Evolutionary conservation across 2,113 vertebrate genomes (phyloP).

Genomic region (Podilymbus podiceps): DNA sequence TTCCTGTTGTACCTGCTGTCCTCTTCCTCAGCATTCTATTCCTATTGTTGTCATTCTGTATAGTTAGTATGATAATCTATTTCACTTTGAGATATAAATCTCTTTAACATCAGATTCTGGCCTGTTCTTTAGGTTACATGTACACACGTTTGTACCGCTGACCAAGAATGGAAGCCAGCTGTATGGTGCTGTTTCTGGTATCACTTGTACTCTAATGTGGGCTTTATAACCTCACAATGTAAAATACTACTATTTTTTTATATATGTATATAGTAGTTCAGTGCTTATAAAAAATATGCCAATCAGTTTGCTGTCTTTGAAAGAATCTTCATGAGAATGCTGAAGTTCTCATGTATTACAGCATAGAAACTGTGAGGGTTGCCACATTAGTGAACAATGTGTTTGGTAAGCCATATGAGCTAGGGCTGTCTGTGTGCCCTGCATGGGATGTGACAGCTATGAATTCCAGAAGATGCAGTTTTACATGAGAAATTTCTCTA

Average conservation of each 20-base stretch:
- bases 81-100: not conserved
- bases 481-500: not conserved
- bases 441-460: not conserved
- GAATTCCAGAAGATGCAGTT: not conserved
- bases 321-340: not conserved
- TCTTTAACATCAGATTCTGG: not conserved
- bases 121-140: not conserved
- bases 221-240: not conserved
- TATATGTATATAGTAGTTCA: not conserved
- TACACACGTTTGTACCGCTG: not conserved
- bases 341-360: not conserved
- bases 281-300: not conserved
- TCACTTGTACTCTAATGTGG: not conserved
- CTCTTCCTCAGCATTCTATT: too few relatives aligned
- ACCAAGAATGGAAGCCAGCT: not conserved
- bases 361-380: not conserved
- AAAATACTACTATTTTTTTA: not conserved
- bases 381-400: not conserved
- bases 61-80: too few relatives aligned
- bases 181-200: not conserved
- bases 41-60: too few relatives aligned
- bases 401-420: not conserved
- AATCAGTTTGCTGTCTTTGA: not conserved
- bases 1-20: not conserved
- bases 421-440: not conserved